Conservation (phyloP, 1,140 invertebrate species). For the Rhagoletis pomonella region DNA sequence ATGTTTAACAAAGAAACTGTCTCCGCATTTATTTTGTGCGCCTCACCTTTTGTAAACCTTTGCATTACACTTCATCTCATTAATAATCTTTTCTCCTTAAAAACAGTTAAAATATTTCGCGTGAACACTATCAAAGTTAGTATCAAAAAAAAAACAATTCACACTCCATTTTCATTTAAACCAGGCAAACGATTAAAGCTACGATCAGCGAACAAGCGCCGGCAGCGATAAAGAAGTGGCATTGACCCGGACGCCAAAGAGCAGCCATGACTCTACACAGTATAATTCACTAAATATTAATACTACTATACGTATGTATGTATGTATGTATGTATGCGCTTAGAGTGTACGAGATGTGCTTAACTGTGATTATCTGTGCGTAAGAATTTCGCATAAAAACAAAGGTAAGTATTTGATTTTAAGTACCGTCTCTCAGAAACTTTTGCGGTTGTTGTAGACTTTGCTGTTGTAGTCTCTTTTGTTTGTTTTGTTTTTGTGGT, state of each 20-base stretch:
- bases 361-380: slow-evolving; percentile 35
- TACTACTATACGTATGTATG: not conserved
- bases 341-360: not conserved
- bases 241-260: slow-evolving; percentile 44
- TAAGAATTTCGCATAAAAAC: slow-evolving; percentile 42
- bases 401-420: slow-evolving; percentile 3
- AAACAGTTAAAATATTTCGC: slow-evolving; percentile 28
- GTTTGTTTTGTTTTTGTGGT: not conserved
- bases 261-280: not conserved
- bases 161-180: slow-evolving; percentile 51
- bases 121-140: slow-evolving; percentile 29
- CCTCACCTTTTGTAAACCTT: not conserved
- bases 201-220: slow-evolving; percentile 16
- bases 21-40: not conserved
- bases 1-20: no score
- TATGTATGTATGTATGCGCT: slow-evolving; percentile 4
- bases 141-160: slow-evolving; percentile 17
- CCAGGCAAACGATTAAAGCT: not conserved
- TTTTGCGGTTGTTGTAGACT: not conserved
- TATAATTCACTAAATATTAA: not conserved
- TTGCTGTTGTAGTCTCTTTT: not conserved
- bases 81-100: slow-evolving; percentile 31
- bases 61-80: not conserved
- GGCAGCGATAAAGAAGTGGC: slow-evolving; percentile 24
- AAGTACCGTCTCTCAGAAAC: not conserved